Conservation (phyloP, 2,888 invertebrate species). For the Hemithea aestivaria region DNA sequence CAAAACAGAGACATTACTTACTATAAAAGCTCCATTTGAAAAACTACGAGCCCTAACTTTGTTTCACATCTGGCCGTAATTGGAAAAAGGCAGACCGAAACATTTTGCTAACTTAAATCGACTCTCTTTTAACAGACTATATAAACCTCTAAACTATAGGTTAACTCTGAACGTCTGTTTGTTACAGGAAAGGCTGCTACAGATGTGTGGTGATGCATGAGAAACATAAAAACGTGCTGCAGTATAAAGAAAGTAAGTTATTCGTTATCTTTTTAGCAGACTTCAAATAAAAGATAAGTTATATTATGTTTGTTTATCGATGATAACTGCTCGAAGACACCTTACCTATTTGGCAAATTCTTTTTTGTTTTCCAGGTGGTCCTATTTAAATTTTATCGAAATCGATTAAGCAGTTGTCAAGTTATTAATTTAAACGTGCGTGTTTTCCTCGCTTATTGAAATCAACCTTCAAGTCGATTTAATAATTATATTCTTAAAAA, state of each 20-base stretch:
- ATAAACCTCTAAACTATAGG: too few relatives aligned
- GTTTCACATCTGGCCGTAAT: conserved; percentile 10
- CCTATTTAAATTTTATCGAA: too few relatives aligned
- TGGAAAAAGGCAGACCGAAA: conserved; percentile 7
- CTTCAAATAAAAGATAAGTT: conserved; percentile 7
- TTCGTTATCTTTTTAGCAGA: conserved; percentile 13
- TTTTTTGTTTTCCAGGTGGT: too few relatives aligned
- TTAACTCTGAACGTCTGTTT: conserved; percentile 18
- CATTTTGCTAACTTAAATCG: conserved; percentile 17
- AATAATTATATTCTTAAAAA: too few relatives aligned
- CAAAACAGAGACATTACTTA: conserved; percentile 2
- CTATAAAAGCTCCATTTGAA: conserved; percentile 2
- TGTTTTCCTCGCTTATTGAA: too few relatives aligned
- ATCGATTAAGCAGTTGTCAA: too few relatives aligned
- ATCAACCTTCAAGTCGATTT: too few relatives aligned
- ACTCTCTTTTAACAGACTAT: conserved; percentile 7
- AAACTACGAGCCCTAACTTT: conserved; percentile 5
- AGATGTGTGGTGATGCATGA: conserved; percentile 97
- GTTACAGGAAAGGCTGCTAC: conserved; percentile 92
- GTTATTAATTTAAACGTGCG: too few relatives aligned
- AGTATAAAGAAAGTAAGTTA: conserved; percentile 99
- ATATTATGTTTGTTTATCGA: too few relatives aligned
- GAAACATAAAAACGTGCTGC: conserved; percentile 95
- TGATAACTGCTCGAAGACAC: too few relatives aligned
- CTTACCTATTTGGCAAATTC: too few relatives aligned